Evolutionary conservation across 2,113 vertebrate genomes (phyloP).

Genomic region (Apaloderma vittatum): DNA sequence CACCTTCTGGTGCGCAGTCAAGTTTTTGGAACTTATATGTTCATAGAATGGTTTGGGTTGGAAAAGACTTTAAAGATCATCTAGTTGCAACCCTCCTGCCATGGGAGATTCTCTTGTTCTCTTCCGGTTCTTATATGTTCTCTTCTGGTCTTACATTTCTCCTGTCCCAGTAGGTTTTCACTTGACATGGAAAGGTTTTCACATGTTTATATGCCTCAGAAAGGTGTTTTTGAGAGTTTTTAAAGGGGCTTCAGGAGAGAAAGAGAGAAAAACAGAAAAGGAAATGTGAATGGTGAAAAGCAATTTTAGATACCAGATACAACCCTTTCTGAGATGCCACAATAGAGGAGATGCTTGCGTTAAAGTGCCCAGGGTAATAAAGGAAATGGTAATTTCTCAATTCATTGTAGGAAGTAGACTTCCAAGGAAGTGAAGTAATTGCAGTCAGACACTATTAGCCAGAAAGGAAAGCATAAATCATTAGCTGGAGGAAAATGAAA

Average conservation of each 20-base stretch:
- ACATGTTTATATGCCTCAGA: neutral
- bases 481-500: neutral
- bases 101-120: too few species aligned
- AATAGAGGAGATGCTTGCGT: neutral
- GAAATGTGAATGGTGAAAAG: neutral
- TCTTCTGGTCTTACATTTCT: neutral
- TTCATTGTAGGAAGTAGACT: neutral
- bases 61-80: too few species aligned
- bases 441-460: slow-evolving; percentile 24
- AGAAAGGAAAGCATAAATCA: slow-evolving; percentile 26
- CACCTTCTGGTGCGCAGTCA: neutral
- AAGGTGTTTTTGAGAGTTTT: neutral
- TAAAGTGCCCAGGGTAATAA: neutral
- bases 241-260: neutral
- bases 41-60: too few species aligned
- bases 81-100: too few species aligned
- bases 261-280: neutral
- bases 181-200: neutral
- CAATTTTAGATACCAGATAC: neutral
- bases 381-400: neutral
- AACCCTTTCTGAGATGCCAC: neutral
- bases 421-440: slow-evolving; percentile 28
- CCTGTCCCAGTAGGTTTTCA: neutral
- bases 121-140: neutral
- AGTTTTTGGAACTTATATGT: neutral